phyloP scores from a whole-genome alignment of 2,113 vertebrate species.

The Nothoprocta pentlandii region DNA sequence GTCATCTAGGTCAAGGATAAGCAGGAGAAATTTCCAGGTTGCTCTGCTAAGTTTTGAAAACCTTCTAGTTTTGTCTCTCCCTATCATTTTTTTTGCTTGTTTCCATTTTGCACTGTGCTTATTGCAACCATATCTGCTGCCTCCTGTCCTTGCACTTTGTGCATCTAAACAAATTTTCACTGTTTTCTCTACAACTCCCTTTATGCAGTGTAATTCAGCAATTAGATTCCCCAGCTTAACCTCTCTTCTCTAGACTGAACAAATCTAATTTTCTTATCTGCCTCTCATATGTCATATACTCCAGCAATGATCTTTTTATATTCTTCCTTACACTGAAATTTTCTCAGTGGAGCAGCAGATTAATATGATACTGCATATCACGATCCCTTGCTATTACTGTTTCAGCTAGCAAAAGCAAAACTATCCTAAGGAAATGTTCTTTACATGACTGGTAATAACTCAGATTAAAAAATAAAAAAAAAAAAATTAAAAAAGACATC shows the following conservation, averaged over 20 bases:
- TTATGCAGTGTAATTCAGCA: not conserved
- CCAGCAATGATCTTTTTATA: not conserved
- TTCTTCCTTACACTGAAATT: not conserved
- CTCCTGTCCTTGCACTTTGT: not conserved
- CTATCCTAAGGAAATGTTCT: not conserved
- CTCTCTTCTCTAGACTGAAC: not conserved
- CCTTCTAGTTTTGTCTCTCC: rapidly evolving
- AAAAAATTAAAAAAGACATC: no score
- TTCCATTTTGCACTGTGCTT: not conserved
- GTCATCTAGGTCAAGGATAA: not conserved
- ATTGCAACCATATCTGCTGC: not conserved
- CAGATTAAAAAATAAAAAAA: not conserved
- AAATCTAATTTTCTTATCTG: not conserved
- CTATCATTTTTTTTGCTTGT: not conserved
- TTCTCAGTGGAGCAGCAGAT: not conserved
- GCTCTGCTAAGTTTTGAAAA: not conserved
- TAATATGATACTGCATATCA: not conserved
- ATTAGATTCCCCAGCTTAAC: not conserved
- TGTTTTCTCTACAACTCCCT: not conserved
- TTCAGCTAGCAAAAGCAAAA: not conserved
- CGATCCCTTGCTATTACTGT: not conserved
- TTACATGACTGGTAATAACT: not conserved
- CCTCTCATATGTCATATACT: not conserved
- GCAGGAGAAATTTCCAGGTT: not conserved
- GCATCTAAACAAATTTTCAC: not conserved